Conservation (phyloP, 1,140 invertebrate species). For the Frieseomelitta varia region DNA sequence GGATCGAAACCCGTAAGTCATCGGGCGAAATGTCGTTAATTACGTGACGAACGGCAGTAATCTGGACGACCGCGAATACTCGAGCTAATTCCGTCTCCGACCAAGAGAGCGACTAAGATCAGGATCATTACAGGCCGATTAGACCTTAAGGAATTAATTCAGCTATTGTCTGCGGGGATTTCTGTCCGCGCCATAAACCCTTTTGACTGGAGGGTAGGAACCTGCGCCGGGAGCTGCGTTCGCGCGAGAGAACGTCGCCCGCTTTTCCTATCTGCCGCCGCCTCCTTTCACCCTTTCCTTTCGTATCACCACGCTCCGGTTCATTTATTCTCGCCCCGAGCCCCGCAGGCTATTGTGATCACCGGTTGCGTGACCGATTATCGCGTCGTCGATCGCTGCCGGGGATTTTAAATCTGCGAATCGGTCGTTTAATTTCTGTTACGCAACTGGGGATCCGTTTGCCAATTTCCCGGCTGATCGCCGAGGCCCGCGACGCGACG, state of each 20-base stretch:
- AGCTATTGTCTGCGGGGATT: slow-evolving; percentile 74
- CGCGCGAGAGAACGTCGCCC: slow-evolving; percentile 55
- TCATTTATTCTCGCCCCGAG: slow-evolving; percentile 61
- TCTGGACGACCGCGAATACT: slow-evolving; percentile 52
- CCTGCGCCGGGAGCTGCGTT: slow-evolving; percentile 36
- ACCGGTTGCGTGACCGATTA: slow-evolving; percentile 64
- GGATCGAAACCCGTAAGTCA: slow-evolving; percentile 59
- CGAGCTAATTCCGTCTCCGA: slow-evolving; percentile 54
- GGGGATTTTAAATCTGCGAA: slow-evolving; percentile 49
- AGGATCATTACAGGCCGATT: slow-evolving; percentile 76
- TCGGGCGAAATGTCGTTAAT: slow-evolving; percentile 63
- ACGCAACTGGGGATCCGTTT: slow-evolving; percentile 34
- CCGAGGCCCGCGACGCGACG: background rate
- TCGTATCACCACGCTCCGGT: slow-evolving; percentile 43
- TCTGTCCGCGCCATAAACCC: slow-evolving; percentile 77
- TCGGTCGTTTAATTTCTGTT: slow-evolving; percentile 61
- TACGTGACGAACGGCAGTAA: slow-evolving; percentile 58
- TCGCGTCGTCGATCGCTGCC: slow-evolving; percentile 47
- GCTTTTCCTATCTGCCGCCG: slow-evolving; percentile 41
- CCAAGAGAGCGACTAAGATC: slow-evolving; percentile 54
- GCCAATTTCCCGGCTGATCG: background rate
- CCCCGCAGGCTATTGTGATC: slow-evolving; percentile 52
- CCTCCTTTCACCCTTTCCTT: slow-evolving; percentile 50
- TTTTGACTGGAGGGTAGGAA: slow-evolving; percentile 69
- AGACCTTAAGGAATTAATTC: slow-evolving; percentile 77